phyloP scores from a whole-genome alignment of 2,797 vertebrate genomes.

The Crocidura indochinensis region DNA sequence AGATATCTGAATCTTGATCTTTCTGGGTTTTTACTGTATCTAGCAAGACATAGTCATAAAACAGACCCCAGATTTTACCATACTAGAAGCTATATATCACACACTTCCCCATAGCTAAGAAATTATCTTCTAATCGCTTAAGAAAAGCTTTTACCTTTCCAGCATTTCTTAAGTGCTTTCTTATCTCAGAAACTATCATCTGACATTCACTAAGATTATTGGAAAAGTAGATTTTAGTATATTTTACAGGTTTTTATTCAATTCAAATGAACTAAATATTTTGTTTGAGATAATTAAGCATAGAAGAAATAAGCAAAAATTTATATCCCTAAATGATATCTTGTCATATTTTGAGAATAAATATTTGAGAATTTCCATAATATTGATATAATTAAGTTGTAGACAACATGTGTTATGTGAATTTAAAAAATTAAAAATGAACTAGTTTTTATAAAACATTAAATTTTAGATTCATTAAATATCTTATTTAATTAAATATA shows the following conservation, averaged over 20 bases:
- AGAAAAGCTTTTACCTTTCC: not conserved
- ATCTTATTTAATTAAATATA: too few relatives aligned
- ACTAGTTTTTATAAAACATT: too few relatives aligned
- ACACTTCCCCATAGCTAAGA: not conserved
- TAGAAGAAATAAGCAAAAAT: not conserved
- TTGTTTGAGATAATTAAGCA: slow-evolving; percentile 31
- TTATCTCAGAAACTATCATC: not conserved
- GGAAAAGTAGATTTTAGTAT: slow-evolving; percentile 24
- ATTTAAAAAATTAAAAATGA: too few relatives aligned
- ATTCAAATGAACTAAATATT: not conserved
- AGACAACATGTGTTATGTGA: slow-evolving; percentile 46
- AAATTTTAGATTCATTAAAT: too few relatives aligned
- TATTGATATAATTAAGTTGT: slow-evolving; percentile 47
- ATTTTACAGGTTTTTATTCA: not conserved
- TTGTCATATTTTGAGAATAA: too few relatives aligned
- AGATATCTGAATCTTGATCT: not conserved
- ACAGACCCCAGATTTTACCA: not conserved
- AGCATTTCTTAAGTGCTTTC: not conserved
- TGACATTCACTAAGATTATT: not conserved
- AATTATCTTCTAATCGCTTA: not conserved
- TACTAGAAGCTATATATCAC: not conserved
- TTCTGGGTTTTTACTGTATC: not conserved
- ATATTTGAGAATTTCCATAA: slow-evolving; percentile 20
- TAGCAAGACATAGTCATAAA: not conserved
- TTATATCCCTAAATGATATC: too few relatives aligned